phyloP scores from a whole-genome alignment of 2,113 vertebrate genomes.

The Chlorodrepanis virens region DNA sequence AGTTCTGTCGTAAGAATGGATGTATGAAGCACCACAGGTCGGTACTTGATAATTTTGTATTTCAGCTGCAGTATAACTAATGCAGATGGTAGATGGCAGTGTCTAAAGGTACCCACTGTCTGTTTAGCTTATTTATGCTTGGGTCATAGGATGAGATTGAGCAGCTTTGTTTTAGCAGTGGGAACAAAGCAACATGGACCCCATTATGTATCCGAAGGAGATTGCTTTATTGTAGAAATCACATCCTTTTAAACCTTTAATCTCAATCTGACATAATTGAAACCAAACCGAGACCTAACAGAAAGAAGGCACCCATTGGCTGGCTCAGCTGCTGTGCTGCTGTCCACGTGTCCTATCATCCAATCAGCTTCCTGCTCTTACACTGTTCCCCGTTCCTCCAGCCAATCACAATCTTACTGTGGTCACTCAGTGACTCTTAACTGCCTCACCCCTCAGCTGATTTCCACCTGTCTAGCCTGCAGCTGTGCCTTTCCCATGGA shows the following conservation, averaged over 20 bases:
- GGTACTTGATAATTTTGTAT: not conserved
- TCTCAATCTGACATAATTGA: not conserved
- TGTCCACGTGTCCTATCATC: not conserved
- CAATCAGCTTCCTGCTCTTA: not conserved
- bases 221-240: not conserved
- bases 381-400: not conserved
- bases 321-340: not conserved
- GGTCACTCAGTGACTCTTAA: not conserved
- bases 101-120: slow-evolving; percentile 17
- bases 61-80: not conserved
- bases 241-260: not conserved
- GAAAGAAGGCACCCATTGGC: not conserved
- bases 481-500: not conserved
- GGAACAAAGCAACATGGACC: not conserved
- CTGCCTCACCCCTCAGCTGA: not conserved
- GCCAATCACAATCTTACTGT: not conserved
- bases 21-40: not conserved
- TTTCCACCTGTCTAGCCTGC: not conserved
- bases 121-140: slow-evolving; percentile 15
- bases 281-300: not conserved
- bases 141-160: not conserved
- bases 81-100: slow-evolving; percentile 7
- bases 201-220: not conserved
- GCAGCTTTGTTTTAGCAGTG: not conserved
- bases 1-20: not conserved